Base-by-base conservation (phyloP, 2,113 vertebrate species). In the Excalfactoria chinensis region DNA sequence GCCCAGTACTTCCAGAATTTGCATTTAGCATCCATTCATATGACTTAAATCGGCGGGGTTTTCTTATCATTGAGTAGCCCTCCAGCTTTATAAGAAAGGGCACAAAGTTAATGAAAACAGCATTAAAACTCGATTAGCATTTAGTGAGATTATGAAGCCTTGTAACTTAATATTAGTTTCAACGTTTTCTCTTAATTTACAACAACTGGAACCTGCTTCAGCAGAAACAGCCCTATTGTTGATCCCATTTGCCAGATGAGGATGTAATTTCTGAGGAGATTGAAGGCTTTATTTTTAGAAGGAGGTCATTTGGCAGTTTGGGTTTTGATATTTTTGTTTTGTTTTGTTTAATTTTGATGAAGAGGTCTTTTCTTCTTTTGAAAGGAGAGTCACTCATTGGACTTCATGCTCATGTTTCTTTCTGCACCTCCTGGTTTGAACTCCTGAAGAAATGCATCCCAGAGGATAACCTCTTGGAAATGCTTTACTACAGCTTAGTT, bases 91-190 rank as follows among this genome's bases (percentile, higher is more conserved):
- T 88, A 79, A 70, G 56, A 95, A 96, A 97, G 94, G 95, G 93
- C 93, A 91, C 46, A 21, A 84, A 97, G 94, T 97, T 97, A 97
- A 97, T 97, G 95, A 95, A 96, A 95, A 81, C 67, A 87, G 92
- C 91, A 87, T 92, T 96, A 97, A 95, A 95, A 86, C 69, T 90
- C 84, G 23, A 90, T 95, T 93, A 92, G 69, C 93, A 88, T 96
- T 93, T 85, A 70, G 68, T 49, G 79, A 95, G 93, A 92, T 89
- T 94, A 72, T 55, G 28, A 26, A 70, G 75, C 15, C 86, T 91
- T 74, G 13, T 89, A 64, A 80, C 79, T 95, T 95, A 70, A 60
- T 79, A 68, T 64, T 81, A 66, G 35, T 81, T 90, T 60, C 87
- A 64, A 5, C 11, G 14, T 28, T 40, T 53, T 71, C 53, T 69